Conservation (phyloP, 2,797 vertebrate genomes). For the Crax fasciolata region DNA sequence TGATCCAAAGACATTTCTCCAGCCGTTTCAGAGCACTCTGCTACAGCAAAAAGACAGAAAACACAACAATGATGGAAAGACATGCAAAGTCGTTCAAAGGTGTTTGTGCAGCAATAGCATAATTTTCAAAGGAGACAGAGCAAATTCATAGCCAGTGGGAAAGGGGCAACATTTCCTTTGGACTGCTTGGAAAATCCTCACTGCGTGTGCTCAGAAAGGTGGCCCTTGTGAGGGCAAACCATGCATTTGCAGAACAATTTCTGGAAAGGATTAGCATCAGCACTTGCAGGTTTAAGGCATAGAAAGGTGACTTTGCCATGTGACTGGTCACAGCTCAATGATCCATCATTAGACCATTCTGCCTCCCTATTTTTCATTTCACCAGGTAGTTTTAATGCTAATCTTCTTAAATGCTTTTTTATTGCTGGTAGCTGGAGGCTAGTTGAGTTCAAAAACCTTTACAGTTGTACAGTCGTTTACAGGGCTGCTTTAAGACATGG, state of each 20-base stretch:
- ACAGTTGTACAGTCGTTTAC: not conserved
- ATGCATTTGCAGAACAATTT: not conserved
- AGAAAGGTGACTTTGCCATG: not conserved
- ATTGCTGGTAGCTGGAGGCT: constrained; percentile 25
- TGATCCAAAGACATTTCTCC: not conserved
- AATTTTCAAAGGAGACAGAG: not conserved
- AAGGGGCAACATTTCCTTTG: not conserved
- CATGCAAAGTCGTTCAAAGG: not conserved
- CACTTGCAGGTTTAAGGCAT: not conserved
- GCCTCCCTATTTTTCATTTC: constrained; percentile 41
- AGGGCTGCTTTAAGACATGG: constrained; percentile 30
- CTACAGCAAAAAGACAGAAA: not conserved
- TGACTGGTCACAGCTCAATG: not conserved
- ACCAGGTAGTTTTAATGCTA: constrained; percentile 38
- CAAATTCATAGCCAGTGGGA: not conserved
- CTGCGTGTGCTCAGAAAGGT: not conserved
- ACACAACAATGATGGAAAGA: not conserved
- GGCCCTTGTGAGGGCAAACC: not conserved
- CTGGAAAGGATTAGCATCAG: not conserved
- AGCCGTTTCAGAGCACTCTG: not conserved
- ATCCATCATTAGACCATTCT: not conserved
- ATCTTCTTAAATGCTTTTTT: constrained; percentile 55
- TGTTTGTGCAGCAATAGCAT: not conserved
- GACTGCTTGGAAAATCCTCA: not conserved
- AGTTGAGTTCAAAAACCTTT: constrained; percentile 43